Percentiles rank a stretch among this genome's conserved stretches.
These are phyloP conservation scores for Eurystomus glaucurus DNA, from an alignment of 2,797 vertebrate species.

Conservation along the genomic window DNA sequence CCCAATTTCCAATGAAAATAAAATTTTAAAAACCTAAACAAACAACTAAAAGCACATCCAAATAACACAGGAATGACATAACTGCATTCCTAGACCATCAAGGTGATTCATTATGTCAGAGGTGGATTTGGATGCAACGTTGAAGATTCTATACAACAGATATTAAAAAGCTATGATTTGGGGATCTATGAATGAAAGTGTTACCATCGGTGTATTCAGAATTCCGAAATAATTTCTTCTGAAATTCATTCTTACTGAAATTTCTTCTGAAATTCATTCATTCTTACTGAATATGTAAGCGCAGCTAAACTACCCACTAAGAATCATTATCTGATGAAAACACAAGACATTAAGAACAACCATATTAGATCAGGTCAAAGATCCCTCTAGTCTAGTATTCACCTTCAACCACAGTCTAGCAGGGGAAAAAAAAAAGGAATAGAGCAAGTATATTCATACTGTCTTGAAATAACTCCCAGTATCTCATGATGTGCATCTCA, in stretches of 20 bases:
- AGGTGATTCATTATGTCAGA: not conserved
- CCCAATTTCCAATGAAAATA: not conserved
- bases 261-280: too few relatives aligned
- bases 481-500: not conserved
- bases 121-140: rapidly evolving
- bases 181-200: not conserved
- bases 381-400: not conserved
- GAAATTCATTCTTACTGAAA: too few relatives aligned
- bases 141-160: not conserved
- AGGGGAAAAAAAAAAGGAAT: not conserved
- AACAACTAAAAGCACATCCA: not conserved
- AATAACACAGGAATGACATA: not conserved
- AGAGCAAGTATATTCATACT: not conserved
- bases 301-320: not conserved
- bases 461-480: not conserved
- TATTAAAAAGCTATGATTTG: not conserved
- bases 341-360: not conserved
- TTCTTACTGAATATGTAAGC: not conserved
- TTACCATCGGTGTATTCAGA: not conserved
- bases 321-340: not conserved
- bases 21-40: not conserved
- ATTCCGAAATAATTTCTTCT: not conserved
- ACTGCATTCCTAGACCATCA: not conserved
- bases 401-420: not conserved
- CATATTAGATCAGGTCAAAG: rapidly evolving